Base-by-base conservation (phyloP, 2,113 vertebrate genomes). In the Notiomystis cincta region DNA sequence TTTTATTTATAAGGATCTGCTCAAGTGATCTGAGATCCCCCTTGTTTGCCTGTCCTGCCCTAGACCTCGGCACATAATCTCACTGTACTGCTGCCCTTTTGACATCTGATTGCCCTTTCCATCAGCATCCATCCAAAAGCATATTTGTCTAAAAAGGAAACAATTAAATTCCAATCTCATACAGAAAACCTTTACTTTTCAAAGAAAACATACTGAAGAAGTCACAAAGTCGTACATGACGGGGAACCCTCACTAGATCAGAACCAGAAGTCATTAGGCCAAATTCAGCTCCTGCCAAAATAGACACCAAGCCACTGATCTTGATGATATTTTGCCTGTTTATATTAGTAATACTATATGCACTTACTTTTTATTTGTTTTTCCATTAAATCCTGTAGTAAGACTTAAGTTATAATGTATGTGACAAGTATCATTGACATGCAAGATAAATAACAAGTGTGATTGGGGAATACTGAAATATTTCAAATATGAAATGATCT, bases 81-180 rank as follows among this genome's bases (percentile, higher is more conserved):
- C 81, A 95, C 91, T 97, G 94, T 95, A 94, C 62, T 54, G 88
- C 86, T 96, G 87, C 96, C 85, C 89, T 91, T 87, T 78, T 98
- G 97, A 98, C 97, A 97, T 97, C 87, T 81, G 44, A 44, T 79
- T 97, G 97, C 95, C 97, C 97, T 95, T 98, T 98, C 97, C 97
- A 96, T 98, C 97, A 97, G 94, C 93, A 94, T 91, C 95, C 97
- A 97, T 98, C 97, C 93, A 97, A 97, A 97, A 97, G 97, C 76
- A 57, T 98, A 97, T 98, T 98, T 98, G 88, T 98, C 97, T 98
- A 97, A 98, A 98, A 98, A 98, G 97, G 98, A 98, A 98, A 98
- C 98, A 98, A 98, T 98, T 98, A 98, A 98, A 98, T 97, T 96
- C 85, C 96, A 97, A 96, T 98, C 94, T 98, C 78, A 95, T 78